A percentile compares a stretch with the other conserved stretches of the same genome.
Conservation (phyloP, 2,888 invertebrate species). For the Dinocampus coccinellae region DNA sequence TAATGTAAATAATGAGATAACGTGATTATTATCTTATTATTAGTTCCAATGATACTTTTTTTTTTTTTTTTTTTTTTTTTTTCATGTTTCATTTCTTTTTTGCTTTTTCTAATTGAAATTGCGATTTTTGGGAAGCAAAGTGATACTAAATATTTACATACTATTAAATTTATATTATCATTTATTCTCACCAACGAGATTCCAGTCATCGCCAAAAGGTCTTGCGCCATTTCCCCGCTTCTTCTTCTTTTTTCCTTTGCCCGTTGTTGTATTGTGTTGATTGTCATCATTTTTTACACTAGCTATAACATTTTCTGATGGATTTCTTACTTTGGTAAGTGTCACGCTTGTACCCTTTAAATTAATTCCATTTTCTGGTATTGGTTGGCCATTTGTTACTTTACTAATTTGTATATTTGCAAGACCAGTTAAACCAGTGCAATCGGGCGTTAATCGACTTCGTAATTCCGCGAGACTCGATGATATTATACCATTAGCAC, state of each 20-base stretch:
- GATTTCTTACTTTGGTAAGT: constrained; percentile 62
- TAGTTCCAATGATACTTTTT: not conserved
- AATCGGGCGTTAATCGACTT: constrained; percentile 57
- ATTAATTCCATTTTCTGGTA: constrained; percentile 66
- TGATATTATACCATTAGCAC: constrained; percentile 57
- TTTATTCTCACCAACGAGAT: constrained; percentile 69
- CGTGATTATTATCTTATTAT: not conserved
- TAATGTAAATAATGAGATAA: not conserved
- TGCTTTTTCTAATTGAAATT: not conserved
- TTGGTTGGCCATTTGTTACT: constrained; percentile 64
- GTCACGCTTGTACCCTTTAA: constrained; percentile 66
- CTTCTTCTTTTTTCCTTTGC: constrained; percentile 67
- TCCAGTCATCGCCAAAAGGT: constrained; percentile 68
- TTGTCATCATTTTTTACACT: constrained; percentile 48
- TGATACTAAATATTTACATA: constrained; percentile 36
- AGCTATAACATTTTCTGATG: constrained; percentile 30
- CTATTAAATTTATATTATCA: constrained; percentile 50
- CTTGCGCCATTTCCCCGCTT: constrained; percentile 64
- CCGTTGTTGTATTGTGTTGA: constrained; percentile 50
- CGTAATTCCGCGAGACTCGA: constrained; percentile 62
- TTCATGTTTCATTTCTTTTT: constrained; percentile 4
- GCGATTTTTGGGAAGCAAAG: constrained; percentile 9
- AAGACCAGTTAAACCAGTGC: constrained; percentile 58
- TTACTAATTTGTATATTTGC: constrained; percentile 68
- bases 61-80: constrained; percentile 3